Evolutionary conservation across 2,113 vertebrate species (phyloP).

Genomic region (Camelus dromedarius): DNA sequence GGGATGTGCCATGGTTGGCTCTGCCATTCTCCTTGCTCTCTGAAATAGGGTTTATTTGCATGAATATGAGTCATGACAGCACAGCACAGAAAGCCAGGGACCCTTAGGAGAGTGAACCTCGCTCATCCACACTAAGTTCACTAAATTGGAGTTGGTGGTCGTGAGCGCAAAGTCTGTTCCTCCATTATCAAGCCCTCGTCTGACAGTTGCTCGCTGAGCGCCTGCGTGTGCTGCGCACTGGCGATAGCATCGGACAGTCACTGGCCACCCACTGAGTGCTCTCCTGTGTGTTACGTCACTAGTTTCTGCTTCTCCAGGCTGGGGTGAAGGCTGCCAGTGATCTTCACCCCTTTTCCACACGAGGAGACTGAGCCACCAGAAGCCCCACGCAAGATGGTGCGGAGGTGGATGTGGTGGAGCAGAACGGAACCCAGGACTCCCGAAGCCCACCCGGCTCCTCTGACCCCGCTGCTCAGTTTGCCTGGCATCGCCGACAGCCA

Average conservation of each 20-base stretch:
- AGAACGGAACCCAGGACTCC: neutral
- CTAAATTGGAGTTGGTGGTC: neutral
- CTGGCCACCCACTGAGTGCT: neutral
- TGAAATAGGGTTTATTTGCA: neutral
- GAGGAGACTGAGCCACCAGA: neutral
- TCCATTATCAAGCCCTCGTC: neutral
- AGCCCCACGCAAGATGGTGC: neutral
- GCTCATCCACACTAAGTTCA: neutral
- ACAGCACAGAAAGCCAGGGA: neutral
- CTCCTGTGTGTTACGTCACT: neutral
- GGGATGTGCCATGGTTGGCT: neutral
- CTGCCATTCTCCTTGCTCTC: neutral
- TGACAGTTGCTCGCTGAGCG: neutral
- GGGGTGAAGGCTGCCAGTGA: neutral
- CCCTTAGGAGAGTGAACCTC: neutral
- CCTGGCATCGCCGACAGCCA: neutral
- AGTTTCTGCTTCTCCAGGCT: neutral
- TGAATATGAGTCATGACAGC: neutral
- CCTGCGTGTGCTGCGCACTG: neutral
- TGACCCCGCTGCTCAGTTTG: neutral
- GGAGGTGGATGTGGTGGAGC: fast-evolving
- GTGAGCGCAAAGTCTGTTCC: neutral
- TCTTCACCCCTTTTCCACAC: neutral
- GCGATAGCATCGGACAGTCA: neutral
- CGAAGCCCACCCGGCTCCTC: neutral